phyloP scores from a whole-genome alignment of 2,113 vertebrate species.

The Catharus minimus region DNA sequence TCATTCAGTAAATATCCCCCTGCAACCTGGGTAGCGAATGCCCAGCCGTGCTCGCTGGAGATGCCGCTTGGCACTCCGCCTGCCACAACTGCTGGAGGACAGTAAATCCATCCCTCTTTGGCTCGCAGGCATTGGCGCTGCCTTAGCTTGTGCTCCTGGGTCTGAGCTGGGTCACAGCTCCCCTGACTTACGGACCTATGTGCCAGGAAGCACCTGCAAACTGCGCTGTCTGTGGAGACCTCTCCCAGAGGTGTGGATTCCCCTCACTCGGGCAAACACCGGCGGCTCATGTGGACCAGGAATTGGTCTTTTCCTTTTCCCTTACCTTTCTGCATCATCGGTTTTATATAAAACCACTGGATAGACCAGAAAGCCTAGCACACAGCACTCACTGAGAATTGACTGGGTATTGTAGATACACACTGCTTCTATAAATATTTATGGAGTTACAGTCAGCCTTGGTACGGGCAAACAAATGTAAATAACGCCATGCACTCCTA shows the following conservation, averaged over 20 bases:
- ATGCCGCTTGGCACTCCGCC: background rate
- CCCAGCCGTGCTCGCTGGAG: background rate
- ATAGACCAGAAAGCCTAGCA: background rate
- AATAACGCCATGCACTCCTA: background rate
- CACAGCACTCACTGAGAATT: background rate
- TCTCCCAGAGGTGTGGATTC: background rate
- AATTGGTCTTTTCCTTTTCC: background rate
- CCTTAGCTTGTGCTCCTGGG: background rate
- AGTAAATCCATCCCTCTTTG: background rate
- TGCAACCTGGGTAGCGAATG: background rate
- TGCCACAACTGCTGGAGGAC: background rate
- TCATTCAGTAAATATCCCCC: background rate
- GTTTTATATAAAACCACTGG: background rate
- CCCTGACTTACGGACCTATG: fast-evolving
- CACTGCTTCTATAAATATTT: constrained; percentile 28
- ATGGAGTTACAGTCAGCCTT: constrained; percentile 14
- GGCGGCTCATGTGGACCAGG: background rate
- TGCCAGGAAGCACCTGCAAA: background rate
- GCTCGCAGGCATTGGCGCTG: fast-evolving
- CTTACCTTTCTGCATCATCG: background rate
- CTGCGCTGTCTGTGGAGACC: background rate
- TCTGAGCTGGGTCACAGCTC: background rate
- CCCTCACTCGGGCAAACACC: background rate
- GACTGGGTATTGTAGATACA: background rate
- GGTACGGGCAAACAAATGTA: background rate